Conservation (phyloP, 2,797 vertebrate genomes). For the Falco rusticolus region DNA sequence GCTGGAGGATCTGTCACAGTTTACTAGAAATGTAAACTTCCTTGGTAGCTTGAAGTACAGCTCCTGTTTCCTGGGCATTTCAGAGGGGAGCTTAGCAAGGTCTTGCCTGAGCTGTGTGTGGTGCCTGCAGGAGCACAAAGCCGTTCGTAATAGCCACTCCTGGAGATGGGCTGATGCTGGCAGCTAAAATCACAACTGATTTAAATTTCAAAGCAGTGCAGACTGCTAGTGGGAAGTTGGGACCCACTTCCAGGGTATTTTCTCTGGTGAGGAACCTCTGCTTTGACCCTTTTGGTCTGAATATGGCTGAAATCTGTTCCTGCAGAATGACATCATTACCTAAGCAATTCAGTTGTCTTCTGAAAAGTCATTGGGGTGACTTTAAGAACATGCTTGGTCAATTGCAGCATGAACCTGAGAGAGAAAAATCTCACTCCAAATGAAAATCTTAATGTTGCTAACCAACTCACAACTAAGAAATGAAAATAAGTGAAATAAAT, state of each 20-base stretch:
- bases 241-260: background rate
- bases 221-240: background rate
- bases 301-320: background rate
- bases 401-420: background rate
- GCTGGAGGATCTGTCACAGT: background rate
- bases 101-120: fast-evolving
- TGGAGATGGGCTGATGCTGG: background rate
- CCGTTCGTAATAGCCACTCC: background rate
- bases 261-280: background rate
- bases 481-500: background rate
- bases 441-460: background rate
- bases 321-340: background rate
- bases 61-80: background rate
- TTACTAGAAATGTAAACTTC: background rate
- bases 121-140: background rate
- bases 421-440: background rate
- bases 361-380: background rate
- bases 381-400: fast-evolving
- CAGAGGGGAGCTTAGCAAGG: background rate
- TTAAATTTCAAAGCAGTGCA: background rate
- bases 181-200: fast-evolving
- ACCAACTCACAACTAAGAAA: background rate
- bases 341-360: fast-evolving
- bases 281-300: background rate
- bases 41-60: background rate